These are phyloP conservation scores for Pipra filicauda DNA, from an alignment of 2,113 vertebrate genomes.

Conservation along the genomic window DNA sequence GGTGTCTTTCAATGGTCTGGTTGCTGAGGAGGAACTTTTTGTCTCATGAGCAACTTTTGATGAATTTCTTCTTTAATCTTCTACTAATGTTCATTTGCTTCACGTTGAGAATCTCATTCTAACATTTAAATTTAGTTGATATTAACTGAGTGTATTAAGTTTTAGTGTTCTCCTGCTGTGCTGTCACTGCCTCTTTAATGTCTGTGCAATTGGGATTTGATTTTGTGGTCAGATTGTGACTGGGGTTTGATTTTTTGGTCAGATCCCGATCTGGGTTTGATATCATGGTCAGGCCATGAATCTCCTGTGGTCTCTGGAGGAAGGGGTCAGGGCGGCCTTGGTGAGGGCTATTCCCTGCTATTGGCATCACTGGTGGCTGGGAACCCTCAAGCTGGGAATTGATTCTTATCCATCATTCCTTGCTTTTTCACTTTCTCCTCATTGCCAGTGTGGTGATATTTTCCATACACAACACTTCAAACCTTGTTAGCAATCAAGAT, in stretches of 20 bases:
- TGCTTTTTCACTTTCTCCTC: neutral
- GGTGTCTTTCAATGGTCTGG: neutral
- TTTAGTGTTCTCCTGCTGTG: neutral
- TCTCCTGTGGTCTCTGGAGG: fast-evolving
- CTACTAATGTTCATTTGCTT: neutral
- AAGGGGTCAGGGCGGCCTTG: neutral
- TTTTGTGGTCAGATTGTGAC: neutral
- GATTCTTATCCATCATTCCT: neutral
- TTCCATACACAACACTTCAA: neutral
- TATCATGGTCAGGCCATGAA: fast-evolving
- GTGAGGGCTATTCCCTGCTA: neutral
- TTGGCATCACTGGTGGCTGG: neutral
- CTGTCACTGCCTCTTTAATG: neutral
- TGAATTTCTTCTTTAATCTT: neutral
- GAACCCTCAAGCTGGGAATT: fast-evolving
- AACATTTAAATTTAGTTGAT: neutral
- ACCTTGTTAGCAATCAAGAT: neutral
- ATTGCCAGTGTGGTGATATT: fast-evolving
- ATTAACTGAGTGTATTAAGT: neutral
- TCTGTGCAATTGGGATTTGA: neutral
- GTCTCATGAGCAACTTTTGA: neutral
- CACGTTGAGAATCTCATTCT: neutral
- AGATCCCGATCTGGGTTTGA: neutral
- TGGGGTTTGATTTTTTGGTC: neutral
- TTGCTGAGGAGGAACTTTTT: neutral